A percentile compares a stretch with the other conserved stretches of the same genome.
Conservation (phyloP, 2,888 invertebrate species). For the Bugula neritina region DNA sequence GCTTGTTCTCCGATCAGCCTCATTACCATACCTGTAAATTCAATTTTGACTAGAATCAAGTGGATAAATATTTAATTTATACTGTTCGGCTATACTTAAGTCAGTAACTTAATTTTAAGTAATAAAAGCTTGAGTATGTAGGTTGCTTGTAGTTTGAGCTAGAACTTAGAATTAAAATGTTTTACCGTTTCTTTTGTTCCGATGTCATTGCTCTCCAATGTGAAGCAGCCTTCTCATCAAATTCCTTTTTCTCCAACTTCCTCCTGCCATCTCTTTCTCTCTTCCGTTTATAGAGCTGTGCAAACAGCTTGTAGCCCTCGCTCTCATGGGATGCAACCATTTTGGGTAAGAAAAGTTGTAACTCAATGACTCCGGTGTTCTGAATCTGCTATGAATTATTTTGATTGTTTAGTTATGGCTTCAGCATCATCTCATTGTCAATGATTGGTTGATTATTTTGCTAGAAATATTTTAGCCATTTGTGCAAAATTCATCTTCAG, state of each 20-base stretch:
- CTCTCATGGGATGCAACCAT: neutral
- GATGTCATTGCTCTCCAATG: slow-evolving; percentile 3
- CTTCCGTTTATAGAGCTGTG: slow-evolving; percentile 2
- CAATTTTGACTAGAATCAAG: no score
- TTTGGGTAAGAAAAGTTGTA: no score
- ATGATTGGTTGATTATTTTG: neutral
- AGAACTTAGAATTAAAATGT: no score
- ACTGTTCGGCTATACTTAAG: no score
- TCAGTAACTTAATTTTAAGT: no score
- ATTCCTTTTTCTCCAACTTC: neutral
- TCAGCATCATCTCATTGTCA: neutral
- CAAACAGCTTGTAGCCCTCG: slow-evolving; percentile 9
- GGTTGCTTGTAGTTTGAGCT: no score
- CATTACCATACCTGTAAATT: no score
- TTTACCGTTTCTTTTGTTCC: neutral
- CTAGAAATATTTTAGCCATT: neutral
- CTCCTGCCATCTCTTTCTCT: neutral
- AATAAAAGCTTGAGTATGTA: no score
- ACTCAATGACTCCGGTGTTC: no score
- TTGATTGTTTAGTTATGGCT: neutral
- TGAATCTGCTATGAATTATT: neutral
- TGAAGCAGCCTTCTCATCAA: neutral
- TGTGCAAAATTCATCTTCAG: no score
- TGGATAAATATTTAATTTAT: no score
- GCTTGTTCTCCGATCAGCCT: no score